A percentile compares a stretch with the other conserved stretches of the same genome.
Evolutionary conservation across 2,113 vertebrate genomes (phyloP).

Genomic region (Hyla sarda): DNA sequence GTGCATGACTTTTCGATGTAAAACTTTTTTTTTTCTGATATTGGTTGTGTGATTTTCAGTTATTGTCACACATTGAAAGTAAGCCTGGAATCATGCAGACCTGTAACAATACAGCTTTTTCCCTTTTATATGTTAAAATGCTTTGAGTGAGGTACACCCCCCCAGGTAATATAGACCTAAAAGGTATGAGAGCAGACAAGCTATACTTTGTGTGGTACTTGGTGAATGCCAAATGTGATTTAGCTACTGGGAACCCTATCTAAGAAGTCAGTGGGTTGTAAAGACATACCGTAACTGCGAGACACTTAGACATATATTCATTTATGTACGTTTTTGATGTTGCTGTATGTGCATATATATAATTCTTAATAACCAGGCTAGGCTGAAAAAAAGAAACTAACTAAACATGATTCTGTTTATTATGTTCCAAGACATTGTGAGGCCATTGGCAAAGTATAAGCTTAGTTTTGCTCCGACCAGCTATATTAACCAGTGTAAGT

Average conservation of each 20-base stretch:
- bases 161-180: not conserved
- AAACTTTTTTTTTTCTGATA: not conserved
- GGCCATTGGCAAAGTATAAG: constrained; percentile 9
- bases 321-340: constrained; percentile 16
- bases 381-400: not conserved
- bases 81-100: not conserved
- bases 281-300: not conserved
- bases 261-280: not conserved
- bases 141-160: not conserved
- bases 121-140: not conserved
- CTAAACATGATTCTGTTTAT: not conserved
- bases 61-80: not conserved
- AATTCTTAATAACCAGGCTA: constrained; percentile 1
- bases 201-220: constrained; percentile 14
- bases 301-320: not conserved
- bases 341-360: constrained; percentile 11
- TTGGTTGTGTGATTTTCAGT: not conserved
- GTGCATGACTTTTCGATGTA: constrained; percentile 16
- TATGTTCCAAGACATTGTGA: constrained; percentile 27
- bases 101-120: not conserved
- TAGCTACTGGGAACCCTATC: not conserved
- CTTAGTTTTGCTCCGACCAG: not conserved
- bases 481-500: constrained; percentile 34
- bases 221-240: constrained; percentile 8
- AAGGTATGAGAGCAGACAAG: not conserved